These are phyloP conservation scores for Acipenser ruthenus DNA, from an alignment of 2,797 vertebrate genomes.

Conservation along the genomic window DNA sequence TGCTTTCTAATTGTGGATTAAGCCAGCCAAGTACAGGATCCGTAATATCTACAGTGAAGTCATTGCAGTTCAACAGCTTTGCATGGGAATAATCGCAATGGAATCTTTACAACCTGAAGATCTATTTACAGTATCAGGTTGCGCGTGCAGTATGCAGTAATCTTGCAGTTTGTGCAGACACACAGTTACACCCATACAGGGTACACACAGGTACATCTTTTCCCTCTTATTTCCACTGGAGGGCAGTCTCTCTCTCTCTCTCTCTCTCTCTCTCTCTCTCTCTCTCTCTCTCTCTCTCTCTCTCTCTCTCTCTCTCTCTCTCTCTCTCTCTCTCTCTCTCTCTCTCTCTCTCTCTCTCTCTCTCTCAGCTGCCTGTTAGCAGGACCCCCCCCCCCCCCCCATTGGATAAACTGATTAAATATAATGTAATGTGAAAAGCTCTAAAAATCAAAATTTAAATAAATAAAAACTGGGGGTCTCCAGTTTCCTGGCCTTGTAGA, in stretches of 20 bases:
- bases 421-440: constrained; percentile 5
- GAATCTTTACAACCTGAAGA: not conserved
- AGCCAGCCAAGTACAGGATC: no score
- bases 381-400: not conserved
- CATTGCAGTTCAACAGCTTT: no score
- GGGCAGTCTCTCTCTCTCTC: constrained; percentile 28
- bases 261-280: constrained; percentile 23
- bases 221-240: not conserved
- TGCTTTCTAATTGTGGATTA: no score
- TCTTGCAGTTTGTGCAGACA: not conserved
- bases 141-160: no score
- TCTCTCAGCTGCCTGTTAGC: not conserved
- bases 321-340: constrained; percentile 2
- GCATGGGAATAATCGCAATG: not conserved
- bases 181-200: not conserved
- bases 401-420: constrained; percentile 1
- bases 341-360: not conserved
- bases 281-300: constrained; percentile 12
- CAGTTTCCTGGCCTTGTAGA: no score
- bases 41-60: no score
- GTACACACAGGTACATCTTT: not conserved
- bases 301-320: constrained; percentile 13
- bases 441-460: constrained; percentile 20
- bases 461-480: constrained; percentile 1
- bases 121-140: no score